Evolutionary conservation across 2,888 invertebrate species (phyloP).

Genomic region (Seira ritae): DNA sequence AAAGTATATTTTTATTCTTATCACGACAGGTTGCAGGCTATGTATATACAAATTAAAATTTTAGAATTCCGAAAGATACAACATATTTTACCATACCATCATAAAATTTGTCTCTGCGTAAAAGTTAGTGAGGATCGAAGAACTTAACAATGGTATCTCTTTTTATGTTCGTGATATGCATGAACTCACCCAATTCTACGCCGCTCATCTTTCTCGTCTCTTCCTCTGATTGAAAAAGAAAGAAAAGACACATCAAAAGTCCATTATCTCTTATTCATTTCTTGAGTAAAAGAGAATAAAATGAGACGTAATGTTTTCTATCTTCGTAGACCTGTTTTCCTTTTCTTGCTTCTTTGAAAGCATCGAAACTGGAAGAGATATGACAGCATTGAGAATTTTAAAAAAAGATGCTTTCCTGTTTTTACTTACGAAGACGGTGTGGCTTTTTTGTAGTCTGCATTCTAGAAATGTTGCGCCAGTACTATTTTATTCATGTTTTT

Average conservation of each 20-base stretch:
- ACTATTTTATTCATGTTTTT: neutral
- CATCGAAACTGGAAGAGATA: neutral
- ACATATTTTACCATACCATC: too few relatives aligned
- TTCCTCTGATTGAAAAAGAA: conserved; percentile 35
- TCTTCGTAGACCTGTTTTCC: neutral
- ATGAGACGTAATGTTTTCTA: neutral
- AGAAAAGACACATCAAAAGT: conserved; percentile 44
- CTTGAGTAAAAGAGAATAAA: conserved; percentile 20
- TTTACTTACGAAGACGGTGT: neutral
- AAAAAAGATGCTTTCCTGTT: neutral
- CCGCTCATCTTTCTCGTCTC: conserved; percentile 9
- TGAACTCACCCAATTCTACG: conserved; percentile 20
- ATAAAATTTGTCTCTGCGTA: too few relatives aligned
- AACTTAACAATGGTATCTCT: neutral
- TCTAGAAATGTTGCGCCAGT: neutral
- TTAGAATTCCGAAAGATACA: too few relatives aligned
- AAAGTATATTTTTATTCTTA: too few relatives aligned
- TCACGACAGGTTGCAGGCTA: too few relatives aligned
- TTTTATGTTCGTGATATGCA: neutral
- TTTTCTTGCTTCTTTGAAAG: conserved; percentile 20
- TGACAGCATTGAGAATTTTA: neutral
- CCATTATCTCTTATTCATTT: conserved; percentile 31
- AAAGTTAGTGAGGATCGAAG: neutral
- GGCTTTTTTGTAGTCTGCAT: too few relatives aligned
- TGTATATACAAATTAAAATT: too few relatives aligned